These are phyloP conservation scores for Euwallacea fornicatus DNA, from an alignment of 1,140 invertebrate genomes.

Conservation along the genomic window DNA sequence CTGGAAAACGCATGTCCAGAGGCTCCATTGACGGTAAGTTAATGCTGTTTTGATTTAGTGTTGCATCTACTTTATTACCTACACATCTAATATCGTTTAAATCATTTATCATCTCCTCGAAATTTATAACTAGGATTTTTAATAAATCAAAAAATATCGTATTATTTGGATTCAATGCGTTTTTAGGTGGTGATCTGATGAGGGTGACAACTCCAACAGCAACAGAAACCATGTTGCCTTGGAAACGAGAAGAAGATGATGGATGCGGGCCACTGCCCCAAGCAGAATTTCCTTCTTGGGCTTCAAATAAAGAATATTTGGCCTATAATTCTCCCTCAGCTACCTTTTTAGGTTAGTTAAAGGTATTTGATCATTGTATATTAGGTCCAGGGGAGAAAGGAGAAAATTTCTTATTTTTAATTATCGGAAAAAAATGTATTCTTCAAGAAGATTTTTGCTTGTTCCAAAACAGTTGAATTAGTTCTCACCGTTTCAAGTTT, in stretches of 20 bases:
- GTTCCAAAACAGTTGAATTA: too few species aligned
- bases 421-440: too few species aligned
- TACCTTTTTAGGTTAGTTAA: slow-evolving; percentile 77
- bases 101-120: neutral
- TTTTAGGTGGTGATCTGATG: slow-evolving; percentile 58
- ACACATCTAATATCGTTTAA: too few species aligned
- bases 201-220: slow-evolving; percentile 82
- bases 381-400: neutral
- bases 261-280: slow-evolving; percentile 74
- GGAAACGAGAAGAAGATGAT: slow-evolving; percentile 78
- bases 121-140: neutral
- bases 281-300: slow-evolving; percentile 89
- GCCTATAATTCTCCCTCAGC: slow-evolving; percentile 89
- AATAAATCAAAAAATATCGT: too few species aligned
- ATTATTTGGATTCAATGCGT: neutral
- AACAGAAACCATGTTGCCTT: slow-evolving; percentile 83
- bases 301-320: slow-evolving; percentile 88
- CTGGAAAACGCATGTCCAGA: slow-evolving; percentile 51
- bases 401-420: slow-evolving; percentile 13
- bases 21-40: slow-evolving; percentile 54
- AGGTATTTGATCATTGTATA: slow-evolving; percentile 4
- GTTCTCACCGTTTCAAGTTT: too few species aligned
- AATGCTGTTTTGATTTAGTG: too few species aligned
- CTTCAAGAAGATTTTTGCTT: too few species aligned
- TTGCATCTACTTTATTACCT: too few species aligned